Conservation (phyloP, 2,113 vertebrate species). For the Cyanistes caeruleus region DNA sequence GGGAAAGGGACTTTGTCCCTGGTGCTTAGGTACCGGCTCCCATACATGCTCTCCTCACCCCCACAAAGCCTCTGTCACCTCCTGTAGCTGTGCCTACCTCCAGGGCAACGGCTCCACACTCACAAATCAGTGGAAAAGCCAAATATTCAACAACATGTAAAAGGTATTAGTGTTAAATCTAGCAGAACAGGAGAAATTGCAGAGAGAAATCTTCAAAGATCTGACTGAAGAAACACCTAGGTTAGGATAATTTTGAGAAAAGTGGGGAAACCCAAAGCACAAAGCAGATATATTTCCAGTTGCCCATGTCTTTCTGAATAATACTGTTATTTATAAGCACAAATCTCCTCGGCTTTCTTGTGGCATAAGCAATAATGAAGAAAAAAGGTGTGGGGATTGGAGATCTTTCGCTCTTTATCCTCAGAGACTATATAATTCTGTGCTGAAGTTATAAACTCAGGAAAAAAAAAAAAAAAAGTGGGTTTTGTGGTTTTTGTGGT, state of each 20-base stretch:
- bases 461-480: not conserved
- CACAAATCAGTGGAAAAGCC: not conserved
- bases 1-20: not conserved
- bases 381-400: not conserved
- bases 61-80: not conserved
- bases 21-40: not conserved
- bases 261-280: not conserved
- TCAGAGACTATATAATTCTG: not conserved
- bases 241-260: not conserved
- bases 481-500: fast-evolving
- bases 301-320: not conserved
- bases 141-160: not conserved
- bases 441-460: not conserved
- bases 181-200: not conserved
- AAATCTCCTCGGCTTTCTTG: not conserved
- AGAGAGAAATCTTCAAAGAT: not conserved
- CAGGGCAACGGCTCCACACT: not conserved
- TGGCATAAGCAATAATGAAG: not conserved
- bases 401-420: not conserved
- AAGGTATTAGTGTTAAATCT: not conserved
- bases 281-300: not conserved
- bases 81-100: not conserved
- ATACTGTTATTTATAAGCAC: not conserved
- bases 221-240: not conserved
- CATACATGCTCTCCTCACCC: fast-evolving